A percentile compares a stretch with the other conserved stretches of the same genome.
These are phyloP conservation scores for Stomorhina lunata DNA, from an alignment of 2,888 invertebrate species.

Conservation along the genomic window DNA sequence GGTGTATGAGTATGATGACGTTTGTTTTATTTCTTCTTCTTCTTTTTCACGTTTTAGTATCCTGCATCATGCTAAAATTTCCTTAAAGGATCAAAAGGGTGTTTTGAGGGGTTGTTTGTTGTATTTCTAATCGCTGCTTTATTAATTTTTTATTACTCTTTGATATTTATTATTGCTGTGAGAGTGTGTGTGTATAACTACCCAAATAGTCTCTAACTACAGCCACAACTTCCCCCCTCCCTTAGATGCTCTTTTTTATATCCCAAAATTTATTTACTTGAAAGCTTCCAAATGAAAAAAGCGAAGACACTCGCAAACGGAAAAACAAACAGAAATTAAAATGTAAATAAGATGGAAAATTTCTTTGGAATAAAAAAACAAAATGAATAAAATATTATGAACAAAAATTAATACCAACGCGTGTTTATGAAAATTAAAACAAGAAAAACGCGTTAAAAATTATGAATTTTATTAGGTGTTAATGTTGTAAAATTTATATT, in stretches of 20 bases:
- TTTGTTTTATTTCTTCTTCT: not conserved
- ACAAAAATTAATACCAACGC: slow-evolving; percentile 43
- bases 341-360: slow-evolving; percentile 36
- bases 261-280: slow-evolving; percentile 5
- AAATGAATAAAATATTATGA: slow-evolving; percentile 8
- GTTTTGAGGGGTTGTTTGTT: slow-evolving; percentile 27
- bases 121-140: slow-evolving; percentile 69
- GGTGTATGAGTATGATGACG: not conserved
- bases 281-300: not conserved
- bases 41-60: not conserved
- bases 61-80: not conserved
- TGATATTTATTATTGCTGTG: slow-evolving; percentile 52
- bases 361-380: not conserved
- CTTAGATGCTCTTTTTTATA: slow-evolving; percentile 37
- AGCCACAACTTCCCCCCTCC: not conserved
- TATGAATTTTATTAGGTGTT: slow-evolving; percentile 49
- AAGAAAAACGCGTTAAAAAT: slow-evolving; percentile 22
- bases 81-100: slow-evolving; percentile 5
- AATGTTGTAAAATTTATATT: slow-evolving; percentile 36
- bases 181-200: slow-evolving; percentile 66
- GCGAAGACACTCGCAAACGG: not conserved
- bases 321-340: slow-evolving; percentile 40
- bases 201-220: not conserved
- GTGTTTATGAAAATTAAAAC: not conserved
- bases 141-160: slow-evolving; percentile 71